Evolutionary conservation across 2,888 invertebrate species (phyloP).

Genomic region (Laothoe populi): DNA sequence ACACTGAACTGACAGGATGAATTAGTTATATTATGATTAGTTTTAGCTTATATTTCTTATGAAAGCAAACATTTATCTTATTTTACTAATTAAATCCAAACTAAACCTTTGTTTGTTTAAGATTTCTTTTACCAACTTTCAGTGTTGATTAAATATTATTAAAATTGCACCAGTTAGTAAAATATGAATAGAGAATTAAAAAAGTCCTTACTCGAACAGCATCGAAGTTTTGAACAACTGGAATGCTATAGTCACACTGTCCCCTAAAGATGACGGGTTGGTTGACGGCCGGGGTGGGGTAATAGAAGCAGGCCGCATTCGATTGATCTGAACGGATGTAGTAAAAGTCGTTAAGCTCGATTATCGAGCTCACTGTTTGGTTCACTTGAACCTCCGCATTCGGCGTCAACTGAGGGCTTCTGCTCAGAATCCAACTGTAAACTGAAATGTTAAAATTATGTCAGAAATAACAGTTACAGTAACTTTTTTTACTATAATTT

Average conservation of each 20-base stretch:
- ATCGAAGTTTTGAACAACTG: constrained; percentile 52
- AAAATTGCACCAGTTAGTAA: background rate
- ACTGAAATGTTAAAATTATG: constrained; percentile 49
- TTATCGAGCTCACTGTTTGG: constrained; percentile 45
- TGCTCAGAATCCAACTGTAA: constrained; percentile 71
- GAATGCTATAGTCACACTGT: constrained; percentile 52
- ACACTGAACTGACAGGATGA: too few relatives aligned
- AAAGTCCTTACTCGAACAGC: constrained; percentile 51
- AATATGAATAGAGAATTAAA: background rate
- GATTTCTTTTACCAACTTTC: too few relatives aligned
- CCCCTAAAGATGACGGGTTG: constrained; percentile 57
- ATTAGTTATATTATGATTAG: too few relatives aligned
- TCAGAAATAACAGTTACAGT: background rate
- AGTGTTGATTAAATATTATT: too few relatives aligned
- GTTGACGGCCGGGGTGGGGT: constrained; percentile 46
- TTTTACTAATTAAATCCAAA: too few relatives aligned
- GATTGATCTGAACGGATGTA: constrained; percentile 50
- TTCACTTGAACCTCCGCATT: constrained; percentile 47
- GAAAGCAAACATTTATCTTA: too few relatives aligned
- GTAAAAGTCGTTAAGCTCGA: constrained; percentile 55
- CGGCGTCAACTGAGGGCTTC: constrained; percentile 48
- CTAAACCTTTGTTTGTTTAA: too few relatives aligned
- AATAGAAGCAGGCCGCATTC: constrained; percentile 58
- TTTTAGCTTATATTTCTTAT: too few relatives aligned
- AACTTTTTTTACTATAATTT: background rate